These are phyloP conservation scores for Mastomys natalensis DNA, from an alignment of 2,113 vertebrate species.

Conservation along the genomic window DNA sequence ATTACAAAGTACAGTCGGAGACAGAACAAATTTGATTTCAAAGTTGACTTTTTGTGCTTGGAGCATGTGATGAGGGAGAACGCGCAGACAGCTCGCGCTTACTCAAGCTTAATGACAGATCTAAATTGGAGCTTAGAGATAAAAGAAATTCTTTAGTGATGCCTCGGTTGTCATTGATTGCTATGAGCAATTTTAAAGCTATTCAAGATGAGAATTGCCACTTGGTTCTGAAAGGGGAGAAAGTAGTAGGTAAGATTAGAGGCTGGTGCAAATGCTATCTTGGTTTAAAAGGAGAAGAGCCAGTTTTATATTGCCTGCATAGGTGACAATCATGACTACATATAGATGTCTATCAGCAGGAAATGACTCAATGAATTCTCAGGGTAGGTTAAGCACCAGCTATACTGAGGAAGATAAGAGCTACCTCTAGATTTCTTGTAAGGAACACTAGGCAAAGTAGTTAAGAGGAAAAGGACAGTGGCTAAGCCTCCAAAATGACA, in stretches of 20 bases:
- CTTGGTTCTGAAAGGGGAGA: conserved; percentile 85
- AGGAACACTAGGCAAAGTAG: conserved; percentile 66
- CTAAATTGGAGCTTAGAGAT: conserved; percentile 91
- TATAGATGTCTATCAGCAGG: conserved; percentile 70
- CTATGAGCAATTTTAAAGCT: conserved; percentile 91
- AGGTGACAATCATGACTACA: conserved; percentile 79
- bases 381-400: conserved; percentile 53
- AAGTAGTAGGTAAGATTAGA: conserved; percentile 81
- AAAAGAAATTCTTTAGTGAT: conserved; percentile 92
- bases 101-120: conserved; percentile 91
- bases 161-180: conserved; percentile 91
- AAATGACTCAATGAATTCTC: conserved; percentile 70
- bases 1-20: conserved; percentile 85
- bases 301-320: conserved; percentile 71
- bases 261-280: conserved; percentile 76
- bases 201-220: conserved; percentile 89
- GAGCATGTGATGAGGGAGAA: conserved; percentile 87
- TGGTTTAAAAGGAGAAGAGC: conserved; percentile 61
- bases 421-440: conserved; percentile 38
- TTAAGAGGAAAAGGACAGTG: conserved; percentile 12
- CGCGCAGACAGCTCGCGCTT: conserved; percentile 88
- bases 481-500: conserved; percentile 47
- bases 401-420: conserved; percentile 73
- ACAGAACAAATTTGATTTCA: conserved; percentile 88
- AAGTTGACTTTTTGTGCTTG: conserved; percentile 87